Percentiles rank a stretch among this genome's conserved stretches.
Evolutionary conservation across 2,113 vertebrate genomes (phyloP).

Genomic region (Balaenoptera acutorostrata): DNA sequence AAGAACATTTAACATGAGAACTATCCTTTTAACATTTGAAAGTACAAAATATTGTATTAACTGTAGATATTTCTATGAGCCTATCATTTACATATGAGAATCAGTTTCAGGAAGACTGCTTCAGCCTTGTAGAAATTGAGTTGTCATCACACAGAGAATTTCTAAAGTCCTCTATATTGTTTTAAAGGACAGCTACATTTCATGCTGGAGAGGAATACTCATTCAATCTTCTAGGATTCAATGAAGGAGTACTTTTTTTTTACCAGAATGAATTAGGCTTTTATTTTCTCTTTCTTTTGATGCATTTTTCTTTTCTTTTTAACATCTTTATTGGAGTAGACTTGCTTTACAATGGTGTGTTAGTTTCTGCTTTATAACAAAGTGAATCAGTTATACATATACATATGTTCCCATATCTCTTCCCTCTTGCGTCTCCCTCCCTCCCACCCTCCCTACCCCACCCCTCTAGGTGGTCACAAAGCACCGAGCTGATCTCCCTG

Average conservation of each 20-base stretch:
- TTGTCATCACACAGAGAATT: neutral
- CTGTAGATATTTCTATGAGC: neutral
- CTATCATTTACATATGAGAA: neutral
- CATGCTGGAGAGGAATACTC: neutral
- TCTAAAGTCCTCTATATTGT: neutral
- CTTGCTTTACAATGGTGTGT: too few species aligned
- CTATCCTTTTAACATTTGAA: neutral
- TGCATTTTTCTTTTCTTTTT: too few species aligned
- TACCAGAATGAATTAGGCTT: too few species aligned
- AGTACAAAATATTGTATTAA: neutral
- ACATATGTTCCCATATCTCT: too few species aligned
- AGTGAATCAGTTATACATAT: too few species aligned
- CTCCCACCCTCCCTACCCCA: too few species aligned
- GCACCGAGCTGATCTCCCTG: too few species aligned
- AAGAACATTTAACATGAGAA: neutral
- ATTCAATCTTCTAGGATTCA: slow-evolving; percentile 20
- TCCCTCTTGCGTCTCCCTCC: too few species aligned
- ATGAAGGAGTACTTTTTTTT: slow-evolving; percentile 12
- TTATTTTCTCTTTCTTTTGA: too few species aligned
- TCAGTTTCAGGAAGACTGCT: slow-evolving; percentile 17
- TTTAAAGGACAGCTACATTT: slow-evolving; percentile 23
- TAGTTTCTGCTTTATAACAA: too few species aligned
- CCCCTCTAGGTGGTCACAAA: too few species aligned
- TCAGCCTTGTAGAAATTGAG: slow-evolving; percentile 21
- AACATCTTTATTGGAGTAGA: too few species aligned